Base-by-base conservation (phyloP, 2,113 vertebrate genomes). In the Thunnus thynnus region DNA sequence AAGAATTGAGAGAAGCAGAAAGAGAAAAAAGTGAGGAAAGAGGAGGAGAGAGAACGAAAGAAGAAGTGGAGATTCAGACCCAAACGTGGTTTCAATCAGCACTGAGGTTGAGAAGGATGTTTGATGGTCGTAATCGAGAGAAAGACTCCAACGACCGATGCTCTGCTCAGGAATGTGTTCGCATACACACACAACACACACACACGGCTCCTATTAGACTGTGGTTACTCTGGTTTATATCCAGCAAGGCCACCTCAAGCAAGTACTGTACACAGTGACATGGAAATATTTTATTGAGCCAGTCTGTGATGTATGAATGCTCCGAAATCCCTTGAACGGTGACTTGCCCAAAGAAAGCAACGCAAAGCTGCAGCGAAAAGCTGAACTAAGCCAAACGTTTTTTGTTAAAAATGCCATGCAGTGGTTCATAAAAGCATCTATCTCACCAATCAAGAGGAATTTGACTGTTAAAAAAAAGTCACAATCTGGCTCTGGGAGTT, bases 11-110 rank as follows among this genome's bases (percentile, higher is more conserved):
- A 67, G 13, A 66, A 51, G 13, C 5, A 44, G 18, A 60, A 30
- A 27, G 48, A 36, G 54, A 30, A 16, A 22, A 54, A 52, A 73
- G 41, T 10, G 46, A 50, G 44, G 13, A 12, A 12, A 56, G 22
- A 51, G 64, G 10, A 70, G 41, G 46, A 14, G 41, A 56, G 8
- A 48, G 32, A 18, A 70, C 11, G 13, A 48, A 22, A 44, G 36
- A 52, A 27, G 25, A 27, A 83, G 70, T 22, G 48, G 30, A 71
- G 66, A 62, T 75, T 88, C 17, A 50, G 77, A 86, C 22, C 4
- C 14, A 91, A 94, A 93, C 67, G 44, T 95, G 94, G 86, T 94
- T 95, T 85, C 69, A 93, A 94, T 90, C 86, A 81, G 80, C 1
- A 7, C 76, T 64, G 80, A 90, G 86, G 86, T 85, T 66, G 61